phyloP scores from a whole-genome alignment of 2,797 vertebrate species.

The Cuculus canorus region DNA sequence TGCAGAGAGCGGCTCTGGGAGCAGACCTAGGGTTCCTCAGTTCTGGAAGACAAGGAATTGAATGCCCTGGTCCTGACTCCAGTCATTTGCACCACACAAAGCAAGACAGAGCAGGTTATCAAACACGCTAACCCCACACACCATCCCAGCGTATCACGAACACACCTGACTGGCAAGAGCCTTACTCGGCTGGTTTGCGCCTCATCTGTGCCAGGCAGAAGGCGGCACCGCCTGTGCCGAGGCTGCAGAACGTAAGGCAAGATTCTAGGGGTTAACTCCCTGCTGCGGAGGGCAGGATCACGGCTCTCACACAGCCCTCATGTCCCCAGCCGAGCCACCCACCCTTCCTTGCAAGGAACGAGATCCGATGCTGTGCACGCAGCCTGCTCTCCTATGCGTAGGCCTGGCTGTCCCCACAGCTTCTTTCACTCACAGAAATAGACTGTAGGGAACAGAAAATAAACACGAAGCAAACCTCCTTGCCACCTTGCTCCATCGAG shows the following conservation, averaged over 20 bases:
- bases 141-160: fast-evolving
- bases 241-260: not conserved
- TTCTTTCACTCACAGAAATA: fast-evolving
- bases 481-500: fast-evolving
- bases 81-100: fast-evolving
- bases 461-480: not conserved
- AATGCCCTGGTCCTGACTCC: not conserved
- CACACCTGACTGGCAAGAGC: not conserved
- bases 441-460: no score
- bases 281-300: not conserved
- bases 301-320: fast-evolving
- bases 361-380: fast-evolving
- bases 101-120: not conserved
- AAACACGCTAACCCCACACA: not conserved
- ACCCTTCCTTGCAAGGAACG: fast-evolving
- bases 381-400: fast-evolving
- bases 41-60: not conserved
- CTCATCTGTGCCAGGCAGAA: fast-evolving
- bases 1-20: not conserved
- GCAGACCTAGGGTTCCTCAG: not conserved
- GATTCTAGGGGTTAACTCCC: not conserved
- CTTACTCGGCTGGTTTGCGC: fast-evolving
- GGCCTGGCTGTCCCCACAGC: not conserved
- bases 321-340: not conserved
- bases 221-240: fast-evolving